Percentiles rank a stretch among this genome's conserved stretches.
These are phyloP conservation scores for Siniperca knerii DNA, from an alignment of 2,113 vertebrate genomes.

Conservation along the genomic window DNA sequence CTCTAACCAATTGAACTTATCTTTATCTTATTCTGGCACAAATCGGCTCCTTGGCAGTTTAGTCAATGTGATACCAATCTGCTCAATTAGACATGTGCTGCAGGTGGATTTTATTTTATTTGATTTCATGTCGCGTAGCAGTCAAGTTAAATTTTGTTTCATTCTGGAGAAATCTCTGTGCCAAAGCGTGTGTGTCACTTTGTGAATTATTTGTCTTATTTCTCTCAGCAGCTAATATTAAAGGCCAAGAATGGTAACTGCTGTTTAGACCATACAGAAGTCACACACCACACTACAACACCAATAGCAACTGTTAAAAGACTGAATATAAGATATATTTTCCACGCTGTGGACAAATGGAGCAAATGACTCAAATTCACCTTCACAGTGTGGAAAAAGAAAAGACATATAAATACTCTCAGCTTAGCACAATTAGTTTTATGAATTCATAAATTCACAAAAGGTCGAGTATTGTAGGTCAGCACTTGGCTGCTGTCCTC, in stretches of 20 bases:
- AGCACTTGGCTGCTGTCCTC: slow-evolving; percentile 32
- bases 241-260: not conserved
- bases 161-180: slow-evolving; percentile 11
- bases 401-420: slow-evolving; percentile 30
- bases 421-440: slow-evolving; percentile 44
- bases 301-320: not conserved
- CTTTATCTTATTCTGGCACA: slow-evolving; percentile 50
- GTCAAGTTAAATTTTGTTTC: slow-evolving; percentile 36
- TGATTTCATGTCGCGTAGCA: slow-evolving; percentile 29
- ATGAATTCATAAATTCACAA: slow-evolving; percentile 49
- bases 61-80: slow-evolving; percentile 53
- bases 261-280: not conserved
- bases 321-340: not conserved
- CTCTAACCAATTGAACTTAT: slow-evolving; percentile 45
- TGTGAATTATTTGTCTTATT: not conserved
- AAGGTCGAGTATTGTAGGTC: slow-evolving; percentile 19
- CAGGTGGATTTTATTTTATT: slow-evolving; percentile 61
- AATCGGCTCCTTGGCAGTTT: slow-evolving; percentile 49
- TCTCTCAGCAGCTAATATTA: not conserved
- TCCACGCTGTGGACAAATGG: not conserved
- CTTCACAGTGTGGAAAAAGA: slow-evolving; percentile 15
- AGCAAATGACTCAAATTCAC: slow-evolving; percentile 4
- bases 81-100: slow-evolving; percentile 43
- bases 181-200: not conserved
- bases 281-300: not conserved